These are phyloP conservation scores for Pogonocichla stellata DNA, from an alignment of 2,113 vertebrate species.

Conservation along the genomic window DNA sequence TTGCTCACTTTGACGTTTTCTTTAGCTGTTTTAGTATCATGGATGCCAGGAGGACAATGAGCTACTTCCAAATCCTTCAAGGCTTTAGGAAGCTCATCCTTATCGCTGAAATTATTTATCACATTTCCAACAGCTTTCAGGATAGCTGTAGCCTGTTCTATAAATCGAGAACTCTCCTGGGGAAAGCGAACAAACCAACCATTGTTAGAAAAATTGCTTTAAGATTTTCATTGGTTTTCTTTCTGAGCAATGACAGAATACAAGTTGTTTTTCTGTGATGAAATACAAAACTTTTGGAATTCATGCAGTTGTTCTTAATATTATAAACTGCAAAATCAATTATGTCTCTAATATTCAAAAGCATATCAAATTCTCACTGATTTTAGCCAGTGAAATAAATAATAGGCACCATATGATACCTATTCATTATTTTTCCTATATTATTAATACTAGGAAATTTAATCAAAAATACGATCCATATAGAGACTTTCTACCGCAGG, in stretches of 20 bases:
- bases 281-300: neutral
- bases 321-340: neutral
- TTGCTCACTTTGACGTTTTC: conserved; percentile 58
- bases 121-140: conserved; percentile 79
- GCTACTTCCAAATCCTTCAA: conserved; percentile 70
- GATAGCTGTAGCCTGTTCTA: conserved; percentile 77
- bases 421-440: neutral
- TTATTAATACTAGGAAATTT: neutral
- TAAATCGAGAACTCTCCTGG: conserved; percentile 87
- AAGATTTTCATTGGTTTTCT: neutral
- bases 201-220: neutral
- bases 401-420: neutral
- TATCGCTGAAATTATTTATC: conserved; percentile 77
- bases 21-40: conserved; percentile 35
- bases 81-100: conserved; percentile 62
- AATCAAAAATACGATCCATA: neutral
- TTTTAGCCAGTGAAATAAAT: neutral
- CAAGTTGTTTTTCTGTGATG: neutral
- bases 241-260: neutral
- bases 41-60: conserved; percentile 66
- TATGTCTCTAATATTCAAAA: neutral
- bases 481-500: neutral
- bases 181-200: neutral
- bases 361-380: neutral
- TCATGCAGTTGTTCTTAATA: neutral